These are phyloP conservation scores for Aradophagus sp. DNA, from an alignment of 1,140 invertebrate genomes.

Conservation along the genomic window DNA sequence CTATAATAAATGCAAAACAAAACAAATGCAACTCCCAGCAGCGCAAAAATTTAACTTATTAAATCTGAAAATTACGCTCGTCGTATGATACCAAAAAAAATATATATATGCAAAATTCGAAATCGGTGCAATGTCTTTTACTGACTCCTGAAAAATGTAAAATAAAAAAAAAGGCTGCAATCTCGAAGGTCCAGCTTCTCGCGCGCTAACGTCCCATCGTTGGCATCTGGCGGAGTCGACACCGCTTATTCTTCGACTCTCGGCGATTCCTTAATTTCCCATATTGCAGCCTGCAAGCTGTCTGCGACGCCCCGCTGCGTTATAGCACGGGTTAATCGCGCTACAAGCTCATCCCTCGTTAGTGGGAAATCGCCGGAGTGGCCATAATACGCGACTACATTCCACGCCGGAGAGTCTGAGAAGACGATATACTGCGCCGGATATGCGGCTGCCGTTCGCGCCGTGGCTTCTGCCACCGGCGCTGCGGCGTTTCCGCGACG, in stretches of 20 bases:
- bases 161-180: no score
- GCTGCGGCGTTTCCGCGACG: conserved; percentile 49
- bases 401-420: conserved; percentile 58
- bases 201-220: conserved; percentile 4
- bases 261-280: conserved; percentile 67
- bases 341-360: conserved; percentile 70
- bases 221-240: conserved; percentile 37
- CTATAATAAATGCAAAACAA: no score
- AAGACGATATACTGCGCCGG: conserved; percentile 56
- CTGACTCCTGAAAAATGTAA: no score
- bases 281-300: conserved; percentile 62
- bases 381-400: conserved; percentile 68
- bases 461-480: conserved; percentile 30
- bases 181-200: conserved; percentile 15
- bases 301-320: conserved; percentile 65
- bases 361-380: conserved; percentile 68
- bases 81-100: no score
- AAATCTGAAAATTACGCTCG: no score
- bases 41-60: no score
- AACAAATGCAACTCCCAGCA: no score
- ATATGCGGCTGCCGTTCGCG: conserved; percentile 48
- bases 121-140: no score
- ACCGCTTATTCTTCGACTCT: conserved; percentile 35
- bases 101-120: no score
- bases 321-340: conserved; percentile 70